phyloP scores from a whole-genome alignment of 64 coral and sea anemone species.

The Hydrozoanthus tunicans region DNA sequence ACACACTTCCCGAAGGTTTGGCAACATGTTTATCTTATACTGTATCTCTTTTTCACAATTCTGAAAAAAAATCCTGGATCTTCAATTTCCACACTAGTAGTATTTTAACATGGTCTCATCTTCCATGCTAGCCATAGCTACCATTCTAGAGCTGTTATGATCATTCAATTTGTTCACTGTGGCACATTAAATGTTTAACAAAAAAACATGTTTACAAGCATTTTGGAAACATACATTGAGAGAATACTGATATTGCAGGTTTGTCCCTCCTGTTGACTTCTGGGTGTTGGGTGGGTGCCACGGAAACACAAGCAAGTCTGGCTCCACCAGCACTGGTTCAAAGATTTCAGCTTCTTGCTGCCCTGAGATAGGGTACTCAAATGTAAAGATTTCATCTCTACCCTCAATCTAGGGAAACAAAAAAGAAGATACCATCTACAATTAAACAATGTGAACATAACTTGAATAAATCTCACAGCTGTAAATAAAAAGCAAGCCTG shows the following conservation, averaged over 20 bases:
- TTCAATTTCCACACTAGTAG: too few relatives aligned
- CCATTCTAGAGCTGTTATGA: too few relatives aligned
- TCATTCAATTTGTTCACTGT: too few relatives aligned
- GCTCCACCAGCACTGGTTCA: slow-evolving; percentile 81
- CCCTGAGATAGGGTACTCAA: slow-evolving; percentile 84
- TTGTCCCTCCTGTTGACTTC: slow-evolving; percentile 1
- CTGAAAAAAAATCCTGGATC: too few relatives aligned
- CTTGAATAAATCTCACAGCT: neutral
- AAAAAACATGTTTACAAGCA: neutral
- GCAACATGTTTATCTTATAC: too few relatives aligned
- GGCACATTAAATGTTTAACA: too few relatives aligned
- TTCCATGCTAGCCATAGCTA: too few relatives aligned
- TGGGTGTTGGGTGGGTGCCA: slow-evolving; percentile 79
- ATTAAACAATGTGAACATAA: neutral
- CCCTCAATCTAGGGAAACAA: slow-evolving; percentile 51
- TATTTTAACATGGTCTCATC: too few relatives aligned
- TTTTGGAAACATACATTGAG: slow-evolving; percentile 61
- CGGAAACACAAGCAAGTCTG: slow-evolving; percentile 87
- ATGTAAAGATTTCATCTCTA: slow-evolving; percentile 45
- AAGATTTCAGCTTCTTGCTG: slow-evolving; percentile 95
- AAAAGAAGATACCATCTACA: neutral
- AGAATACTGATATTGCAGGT: slow-evolving; percentile 75
- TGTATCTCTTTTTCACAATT: too few relatives aligned
- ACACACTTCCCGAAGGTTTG: too few relatives aligned
- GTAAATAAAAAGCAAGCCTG: too few relatives aligned